Evolutionary conservation across 2,113 vertebrate species (phyloP).

Genomic region (Leptocoma aspasia): DNA sequence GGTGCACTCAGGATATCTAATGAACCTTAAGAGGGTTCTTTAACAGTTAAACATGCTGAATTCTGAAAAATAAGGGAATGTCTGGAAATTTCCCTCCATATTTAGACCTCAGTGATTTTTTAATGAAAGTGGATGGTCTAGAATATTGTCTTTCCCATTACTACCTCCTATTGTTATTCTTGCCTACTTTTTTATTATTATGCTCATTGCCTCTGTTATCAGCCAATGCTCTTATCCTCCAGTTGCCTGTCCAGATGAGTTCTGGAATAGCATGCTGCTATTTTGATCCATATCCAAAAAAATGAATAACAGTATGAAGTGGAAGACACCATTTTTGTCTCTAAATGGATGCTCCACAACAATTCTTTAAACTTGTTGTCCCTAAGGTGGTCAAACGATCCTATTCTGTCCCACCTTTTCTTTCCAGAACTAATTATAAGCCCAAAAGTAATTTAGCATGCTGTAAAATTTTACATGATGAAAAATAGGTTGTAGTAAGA

Average conservation of each 20-base stretch:
- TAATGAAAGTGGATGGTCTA: neutral
- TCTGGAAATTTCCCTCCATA: neutral
- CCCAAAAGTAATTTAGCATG: neutral
- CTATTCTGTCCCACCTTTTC: neutral
- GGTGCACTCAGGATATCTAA: neutral
- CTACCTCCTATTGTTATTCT: neutral
- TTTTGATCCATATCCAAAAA: neutral
- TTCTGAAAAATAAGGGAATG: neutral
- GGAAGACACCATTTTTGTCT: neutral
- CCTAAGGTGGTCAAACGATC: neutral
- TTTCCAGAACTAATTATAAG: neutral
- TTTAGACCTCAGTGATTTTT: neutral
- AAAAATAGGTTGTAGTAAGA: constrained; percentile 34
- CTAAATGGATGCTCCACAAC: neutral
- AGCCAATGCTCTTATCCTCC: neutral
- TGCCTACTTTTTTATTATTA: neutral
- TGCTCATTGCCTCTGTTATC: neutral
- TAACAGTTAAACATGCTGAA: neutral
- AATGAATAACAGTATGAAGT: neutral
- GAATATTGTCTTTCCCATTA: neutral
- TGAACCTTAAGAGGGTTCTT: neutral
- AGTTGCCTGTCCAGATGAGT: neutral
- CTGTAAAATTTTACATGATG: neutral
- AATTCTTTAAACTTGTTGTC: neutral
- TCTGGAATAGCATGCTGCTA: neutral